These are phyloP conservation scores for Drosophila orosa DNA, from an alignment of 1,140 invertebrate genomes.

Conservation along the genomic window DNA sequence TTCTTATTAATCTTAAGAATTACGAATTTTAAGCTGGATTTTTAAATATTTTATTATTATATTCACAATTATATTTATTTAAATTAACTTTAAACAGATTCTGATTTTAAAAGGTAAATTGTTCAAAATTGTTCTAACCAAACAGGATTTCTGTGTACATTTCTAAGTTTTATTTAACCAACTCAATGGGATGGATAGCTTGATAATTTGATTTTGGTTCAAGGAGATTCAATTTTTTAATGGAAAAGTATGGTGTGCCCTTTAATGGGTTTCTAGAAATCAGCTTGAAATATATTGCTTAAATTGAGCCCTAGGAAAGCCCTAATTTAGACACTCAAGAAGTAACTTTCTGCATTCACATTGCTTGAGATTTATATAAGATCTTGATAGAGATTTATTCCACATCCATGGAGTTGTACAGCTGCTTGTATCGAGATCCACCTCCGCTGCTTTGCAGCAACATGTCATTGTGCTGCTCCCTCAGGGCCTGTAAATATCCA, in stretches of 20 bases:
- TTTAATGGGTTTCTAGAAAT: slow-evolving; percentile 12
- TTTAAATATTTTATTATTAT: neutral
- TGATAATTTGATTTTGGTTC: neutral
- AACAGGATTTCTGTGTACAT: neutral
- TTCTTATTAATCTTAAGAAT: neutral
- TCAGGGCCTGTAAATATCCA: slow-evolving; percentile 34
- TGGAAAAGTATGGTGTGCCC: neutral
- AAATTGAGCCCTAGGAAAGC: slow-evolving; percentile 20
- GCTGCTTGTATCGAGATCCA: slow-evolving; percentile 72
- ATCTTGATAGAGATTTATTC: slow-evolving; percentile 53
- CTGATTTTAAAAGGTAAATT: neutral
- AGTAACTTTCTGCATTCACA: slow-evolving; percentile 4
- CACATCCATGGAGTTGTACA: slow-evolving; percentile 78
- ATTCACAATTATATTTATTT: slow-evolving; percentile 8
- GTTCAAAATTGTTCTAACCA: neutral
- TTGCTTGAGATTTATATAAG: slow-evolving; percentile 24
- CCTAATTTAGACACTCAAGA: neutral
- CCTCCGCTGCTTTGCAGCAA: slow-evolving; percentile 66
- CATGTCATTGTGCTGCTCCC: slow-evolving; percentile 72
- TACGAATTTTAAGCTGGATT: neutral
- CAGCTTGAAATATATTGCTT: slow-evolving; percentile 62
- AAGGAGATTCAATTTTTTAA: slow-evolving; percentile 23
- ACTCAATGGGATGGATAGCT: slow-evolving; percentile 1
- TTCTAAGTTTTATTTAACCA: slow-evolving; percentile 3
- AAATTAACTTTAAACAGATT: neutral